phyloP scores from a whole-genome alignment of 1,140 invertebrate genomes.

The Macrosteles quadrilineatus region DNA sequence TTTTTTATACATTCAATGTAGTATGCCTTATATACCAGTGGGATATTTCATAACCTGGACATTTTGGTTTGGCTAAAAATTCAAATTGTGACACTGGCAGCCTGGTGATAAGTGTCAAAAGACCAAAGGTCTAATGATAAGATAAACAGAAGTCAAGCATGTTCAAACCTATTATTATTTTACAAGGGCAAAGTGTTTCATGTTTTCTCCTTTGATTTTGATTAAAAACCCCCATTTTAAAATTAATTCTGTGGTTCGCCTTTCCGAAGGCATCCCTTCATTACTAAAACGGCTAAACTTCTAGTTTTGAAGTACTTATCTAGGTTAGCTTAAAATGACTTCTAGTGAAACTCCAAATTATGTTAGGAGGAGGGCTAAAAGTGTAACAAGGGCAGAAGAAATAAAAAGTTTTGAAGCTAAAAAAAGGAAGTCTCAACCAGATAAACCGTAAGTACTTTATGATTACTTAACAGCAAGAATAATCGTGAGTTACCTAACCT shows the following conservation, averaged over 20 bases:
- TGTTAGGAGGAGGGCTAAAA: slow-evolving; percentile 66
- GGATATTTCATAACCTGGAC: too few relatives aligned
- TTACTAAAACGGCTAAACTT: too few relatives aligned
- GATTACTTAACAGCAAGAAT: too few relatives aligned
- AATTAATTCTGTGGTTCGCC: too few relatives aligned
- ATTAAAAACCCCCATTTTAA: too few relatives aligned
- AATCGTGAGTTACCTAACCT: slow-evolving; percentile 17
- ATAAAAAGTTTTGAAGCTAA: slow-evolving; percentile 77
- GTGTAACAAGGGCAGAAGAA: slow-evolving; percentile 84
- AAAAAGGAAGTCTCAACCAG: slow-evolving; percentile 76
- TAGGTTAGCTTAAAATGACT: slow-evolving; percentile 4
- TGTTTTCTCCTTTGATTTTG: not conserved
- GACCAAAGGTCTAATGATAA: not conserved
- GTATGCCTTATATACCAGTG: too few relatives aligned
- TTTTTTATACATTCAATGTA: too few relatives aligned
- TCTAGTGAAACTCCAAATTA: not conserved
- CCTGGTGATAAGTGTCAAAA: not conserved
- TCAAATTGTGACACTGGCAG: too few relatives aligned
- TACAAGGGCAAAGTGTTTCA: not conserved
- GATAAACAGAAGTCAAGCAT: slow-evolving; percentile 1
- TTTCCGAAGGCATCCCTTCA: too few relatives aligned
- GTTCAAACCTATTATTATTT: slow-evolving; percentile 2
- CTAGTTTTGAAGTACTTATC: too few relatives aligned
- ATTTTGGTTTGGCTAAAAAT: too few relatives aligned
- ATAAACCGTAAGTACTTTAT: too few relatives aligned